Base-by-base conservation (phyloP, 1,140 invertebrate species). In the Homarus americanus region DNA sequence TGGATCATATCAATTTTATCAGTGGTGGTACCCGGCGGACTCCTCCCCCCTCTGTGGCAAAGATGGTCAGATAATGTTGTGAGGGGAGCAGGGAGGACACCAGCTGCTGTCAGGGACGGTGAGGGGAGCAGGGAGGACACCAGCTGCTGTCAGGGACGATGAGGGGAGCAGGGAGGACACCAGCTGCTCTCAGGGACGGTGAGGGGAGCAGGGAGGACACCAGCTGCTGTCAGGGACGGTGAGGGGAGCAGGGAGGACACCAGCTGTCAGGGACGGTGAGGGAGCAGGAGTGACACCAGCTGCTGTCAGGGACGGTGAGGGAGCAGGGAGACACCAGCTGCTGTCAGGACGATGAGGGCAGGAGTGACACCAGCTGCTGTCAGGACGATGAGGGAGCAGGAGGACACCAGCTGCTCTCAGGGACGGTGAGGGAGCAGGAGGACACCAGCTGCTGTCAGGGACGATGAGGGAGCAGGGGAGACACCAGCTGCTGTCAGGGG, bases 1-100 rank as follows among this genome's bases (percentile, higher is more conserved):
- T 53, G 78, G 78, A 80, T 80, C 41, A 53, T 80, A 80, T 80
- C 78, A 80, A 53, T 44, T 44, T 80, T 80, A 80, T 80, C 78
- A 80, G 78, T 53, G 36, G 38, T 78, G 75, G 63, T 28, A 28
- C 63, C 53, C 63, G 0, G n/a, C 12, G 63, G 63, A 69, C 63
- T n/a, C 7, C 63, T n/a, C 7, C 63, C 63, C 63, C 63, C 28
- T 69, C n/a, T 69, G 63, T 12, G 63, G 63, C 4, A 28, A 69
- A 69, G 63, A 69, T 69, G 63, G 63, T 32, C 63, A 69, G 63
- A 69, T 69, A 69, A 32, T 69, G 63, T 69, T 69, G 63, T 69
- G 63, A 28, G 58, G 20, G 58, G 63, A 28, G 58, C 4, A 20
- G 58, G 24, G 63, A 32, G 63, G 63, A 69, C 63, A 69, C n/a